These are phyloP conservation scores for Heliconius himera DNA, from an alignment of 1,140 invertebrate genomes.

Conservation along the genomic window DNA sequence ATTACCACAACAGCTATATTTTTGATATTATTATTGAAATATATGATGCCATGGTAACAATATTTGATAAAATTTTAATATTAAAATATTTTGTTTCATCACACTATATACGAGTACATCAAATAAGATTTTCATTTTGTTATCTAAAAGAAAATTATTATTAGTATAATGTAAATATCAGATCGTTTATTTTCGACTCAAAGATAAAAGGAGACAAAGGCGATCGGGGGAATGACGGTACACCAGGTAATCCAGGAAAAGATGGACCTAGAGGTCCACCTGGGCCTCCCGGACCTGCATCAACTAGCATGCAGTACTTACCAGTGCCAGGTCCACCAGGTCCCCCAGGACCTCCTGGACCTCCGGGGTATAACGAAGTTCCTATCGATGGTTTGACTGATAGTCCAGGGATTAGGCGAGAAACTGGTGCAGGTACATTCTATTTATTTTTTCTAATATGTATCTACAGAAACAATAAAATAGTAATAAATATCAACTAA, in stretches of 20 bases:
- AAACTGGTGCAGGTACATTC: constrained; percentile 50
- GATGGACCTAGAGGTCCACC: constrained; percentile 85
- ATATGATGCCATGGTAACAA: too few relatives aligned
- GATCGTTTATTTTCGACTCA: neutral
- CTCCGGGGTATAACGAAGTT: constrained; percentile 55
- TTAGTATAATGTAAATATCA: too few relatives aligned
- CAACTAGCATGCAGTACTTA: constrained; percentile 21
- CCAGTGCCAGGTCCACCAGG: constrained; percentile 83
- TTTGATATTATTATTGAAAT: too few relatives aligned
- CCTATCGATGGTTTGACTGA: constrained; percentile 66
- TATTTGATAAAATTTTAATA: too few relatives aligned
- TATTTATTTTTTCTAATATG: neutral
- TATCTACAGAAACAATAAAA: neutral
- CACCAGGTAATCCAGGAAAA: constrained; percentile 80
- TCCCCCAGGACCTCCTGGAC: constrained; percentile 87
- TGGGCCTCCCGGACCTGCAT: constrained; percentile 86
- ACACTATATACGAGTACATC: too few relatives aligned
- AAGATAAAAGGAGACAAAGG: constrained; percentile 86
- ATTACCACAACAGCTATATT: too few relatives aligned
- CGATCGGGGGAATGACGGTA: constrained; percentile 84
- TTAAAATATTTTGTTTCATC: too few relatives aligned
- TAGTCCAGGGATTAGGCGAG: constrained; percentile 65
- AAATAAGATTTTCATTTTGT: too few relatives aligned
- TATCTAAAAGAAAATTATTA: too few relatives aligned
- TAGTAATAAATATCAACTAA: neutral